Evolutionary conservation across 2,113 vertebrate species (phyloP).

Genomic region (Oncorhynchus masou): DNA sequence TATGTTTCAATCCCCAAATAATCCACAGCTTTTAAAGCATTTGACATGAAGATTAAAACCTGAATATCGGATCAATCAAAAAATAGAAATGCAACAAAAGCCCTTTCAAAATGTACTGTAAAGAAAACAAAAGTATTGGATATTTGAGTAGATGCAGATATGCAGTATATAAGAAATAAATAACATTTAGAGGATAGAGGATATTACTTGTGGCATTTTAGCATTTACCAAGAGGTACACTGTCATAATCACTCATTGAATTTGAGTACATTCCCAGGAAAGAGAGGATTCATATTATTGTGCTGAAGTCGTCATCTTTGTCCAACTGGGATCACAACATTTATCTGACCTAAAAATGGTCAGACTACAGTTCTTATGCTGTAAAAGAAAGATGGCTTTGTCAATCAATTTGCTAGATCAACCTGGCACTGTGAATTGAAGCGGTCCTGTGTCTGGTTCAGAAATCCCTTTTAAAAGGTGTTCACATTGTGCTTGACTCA

Average conservation of each 20-base stretch:
- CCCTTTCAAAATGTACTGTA: conserved; percentile 26
- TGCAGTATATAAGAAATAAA: conserved; percentile 55
- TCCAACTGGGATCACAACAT: conserved; percentile 22
- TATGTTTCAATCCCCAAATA: no score
- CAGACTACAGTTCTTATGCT: conserved; percentile 11
- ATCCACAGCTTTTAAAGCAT: neutral
- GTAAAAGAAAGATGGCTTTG: conserved; percentile 43
- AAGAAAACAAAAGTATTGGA: conserved; percentile 26
- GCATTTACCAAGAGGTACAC: conserved; percentile 45
- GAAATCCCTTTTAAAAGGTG: conserved; percentile 18
- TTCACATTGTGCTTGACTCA: conserved; percentile 40
- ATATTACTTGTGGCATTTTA: conserved; percentile 35
- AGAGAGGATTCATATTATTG: conserved; percentile 42
- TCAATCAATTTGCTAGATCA: conserved; percentile 29
- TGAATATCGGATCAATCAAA: conserved; percentile 42
- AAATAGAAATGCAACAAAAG: conserved; percentile 49
- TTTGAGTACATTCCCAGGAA: conserved; percentile 43
- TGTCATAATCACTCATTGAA: conserved; percentile 48
- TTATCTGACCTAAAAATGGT: conserved; percentile 12
- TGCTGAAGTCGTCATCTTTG: conserved; percentile 45
- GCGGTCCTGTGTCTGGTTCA: conserved; percentile 35
- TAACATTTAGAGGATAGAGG: conserved; percentile 44
- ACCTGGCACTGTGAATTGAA: conserved; percentile 42
- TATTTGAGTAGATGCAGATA: conserved; percentile 50
- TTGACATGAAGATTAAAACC: conserved; percentile 55